Base-by-base conservation (phyloP, 2,797 vertebrate genomes). In the Chaenodraco wilsoni region DNA sequence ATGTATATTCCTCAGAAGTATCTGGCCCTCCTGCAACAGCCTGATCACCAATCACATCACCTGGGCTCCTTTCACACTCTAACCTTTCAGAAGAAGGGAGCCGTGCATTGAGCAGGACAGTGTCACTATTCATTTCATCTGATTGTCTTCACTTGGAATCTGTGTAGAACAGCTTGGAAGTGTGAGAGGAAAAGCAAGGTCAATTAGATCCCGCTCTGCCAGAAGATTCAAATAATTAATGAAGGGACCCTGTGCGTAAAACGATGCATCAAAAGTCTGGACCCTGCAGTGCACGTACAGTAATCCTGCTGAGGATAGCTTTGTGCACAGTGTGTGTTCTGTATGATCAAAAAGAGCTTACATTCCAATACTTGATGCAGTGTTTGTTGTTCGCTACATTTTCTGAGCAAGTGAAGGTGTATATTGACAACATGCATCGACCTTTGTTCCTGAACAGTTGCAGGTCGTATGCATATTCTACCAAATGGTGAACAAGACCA, bases 21-120 rank as follows among this genome's bases (percentile, higher is more conserved):
- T 37, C 15, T 51, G 12, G 3, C 11, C 6, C 55, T 49, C 13
- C 40, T 17, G 48, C 13, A 31, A 58, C 5, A 19, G 40, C 45
- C 23, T 58, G 40, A 55, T 19, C 33, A 15, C 17, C 46, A 63
- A 31, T 31, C 23, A 60, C 49, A 49, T 65, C 21, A 27, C 49
- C 56, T 41, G 37, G 9, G 27, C 44, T 52, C 21, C 21, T 48
- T 19, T 62, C 19, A n/a, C 67, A 44, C 12, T 62, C 21, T 64
- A 64, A 71, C 63, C 40, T 48, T 65, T 66, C 52, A 10, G 48
- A 37, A 52, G 69, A 37, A 57, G 65, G 56, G 46, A 59, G 33
- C 58, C 5, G 64, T 50, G 49, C 72, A 64, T 69, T 61, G 69
- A 81, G 59, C 54, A 45, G 69, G 69, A 45, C 74, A 43, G 40